A percentile compares a stretch with the other conserved stretches of the same genome.
Conservation (phyloP, 1,140 invertebrate species). For the Penaeus vannamei region DNA sequence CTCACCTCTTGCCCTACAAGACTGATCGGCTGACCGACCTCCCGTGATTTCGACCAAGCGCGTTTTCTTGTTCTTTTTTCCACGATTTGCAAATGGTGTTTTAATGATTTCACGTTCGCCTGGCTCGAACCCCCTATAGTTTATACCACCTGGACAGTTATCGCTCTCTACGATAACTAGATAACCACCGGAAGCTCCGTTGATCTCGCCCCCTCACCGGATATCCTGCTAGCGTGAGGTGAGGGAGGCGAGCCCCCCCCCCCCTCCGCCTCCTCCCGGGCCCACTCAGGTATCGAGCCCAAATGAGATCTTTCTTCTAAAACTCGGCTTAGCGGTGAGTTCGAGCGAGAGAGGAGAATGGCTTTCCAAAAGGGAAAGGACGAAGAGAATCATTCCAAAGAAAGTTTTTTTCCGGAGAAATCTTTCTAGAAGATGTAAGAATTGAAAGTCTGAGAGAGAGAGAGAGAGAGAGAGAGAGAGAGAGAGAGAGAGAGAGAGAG, state of each 20-base stretch:
- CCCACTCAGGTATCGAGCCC: too few relatives aligned
- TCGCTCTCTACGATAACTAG: constrained; percentile 12
- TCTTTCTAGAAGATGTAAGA: not conserved
- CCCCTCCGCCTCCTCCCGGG: too few relatives aligned
- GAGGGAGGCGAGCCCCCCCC: not conserved
- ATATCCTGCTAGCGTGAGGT: constrained; percentile 49
- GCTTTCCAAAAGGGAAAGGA: not conserved
- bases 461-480: too few relatives aligned
- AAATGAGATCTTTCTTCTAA: not conserved
- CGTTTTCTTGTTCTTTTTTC: too few relatives aligned
- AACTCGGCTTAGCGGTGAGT: not conserved
- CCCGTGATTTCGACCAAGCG: too few relatives aligned
- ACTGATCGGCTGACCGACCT: too few relatives aligned
- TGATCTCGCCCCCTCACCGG: constrained; percentile 45
- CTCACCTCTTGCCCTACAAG: too few relatives aligned
- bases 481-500: not conserved
- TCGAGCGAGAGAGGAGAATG: not conserved
- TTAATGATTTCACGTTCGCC: too few relatives aligned
- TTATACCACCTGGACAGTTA: not conserved
- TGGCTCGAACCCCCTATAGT: too few relatives aligned
- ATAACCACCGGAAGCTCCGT: constrained; percentile 57
- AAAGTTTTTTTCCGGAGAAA: not conserved
- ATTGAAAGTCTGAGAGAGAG: not conserved
- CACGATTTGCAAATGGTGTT: too few relatives aligned
- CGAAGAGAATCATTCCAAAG: not conserved